Conservation (phyloP, 2,888 invertebrate genomes). For the Scaptomyza flava region DNA sequence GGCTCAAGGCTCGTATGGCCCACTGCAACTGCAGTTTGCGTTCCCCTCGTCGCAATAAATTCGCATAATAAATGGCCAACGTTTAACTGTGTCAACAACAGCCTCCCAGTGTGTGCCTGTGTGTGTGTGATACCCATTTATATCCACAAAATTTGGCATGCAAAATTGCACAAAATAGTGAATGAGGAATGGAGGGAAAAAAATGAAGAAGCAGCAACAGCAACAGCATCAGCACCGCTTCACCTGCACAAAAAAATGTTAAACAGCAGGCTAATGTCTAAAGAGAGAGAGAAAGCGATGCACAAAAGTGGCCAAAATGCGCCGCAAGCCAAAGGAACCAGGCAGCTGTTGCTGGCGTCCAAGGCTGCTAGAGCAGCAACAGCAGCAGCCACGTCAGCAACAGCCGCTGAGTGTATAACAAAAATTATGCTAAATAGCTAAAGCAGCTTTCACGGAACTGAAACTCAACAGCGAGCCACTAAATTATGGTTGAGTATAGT, state of each 20-base stretch:
- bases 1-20: constrained; percentile 37
- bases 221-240: constrained; percentile 5
- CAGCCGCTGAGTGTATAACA: constrained; percentile 46
- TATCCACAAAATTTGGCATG: constrained; percentile 49
- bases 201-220: not conserved
- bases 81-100: constrained; percentile 74
- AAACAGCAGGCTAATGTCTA: constrained; percentile 61
- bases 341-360: constrained; percentile 32
- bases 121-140: constrained; percentile 14
- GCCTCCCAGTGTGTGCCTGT: constrained; percentile 7
- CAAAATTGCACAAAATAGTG: constrained; percentile 17
- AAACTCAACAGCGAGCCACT: constrained; percentile 68
- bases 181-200: not conserved
- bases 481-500: constrained; percentile 56
- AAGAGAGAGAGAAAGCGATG: constrained; percentile 30
- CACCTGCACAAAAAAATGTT: constrained; percentile 67
- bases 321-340: constrained; percentile 45
- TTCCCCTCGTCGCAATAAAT: constrained; percentile 56
- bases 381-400: constrained; percentile 36
- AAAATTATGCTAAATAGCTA: constrained; percentile 79
- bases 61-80: constrained; percentile 69
- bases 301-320: constrained; percentile 53
- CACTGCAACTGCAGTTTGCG: constrained; percentile 51
- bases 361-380: constrained; percentile 26
- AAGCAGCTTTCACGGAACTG: constrained; percentile 73